Evolutionary conservation across 2,113 vertebrate genomes (phyloP).

Genomic region (Poicephalus gulielmi): DNA sequence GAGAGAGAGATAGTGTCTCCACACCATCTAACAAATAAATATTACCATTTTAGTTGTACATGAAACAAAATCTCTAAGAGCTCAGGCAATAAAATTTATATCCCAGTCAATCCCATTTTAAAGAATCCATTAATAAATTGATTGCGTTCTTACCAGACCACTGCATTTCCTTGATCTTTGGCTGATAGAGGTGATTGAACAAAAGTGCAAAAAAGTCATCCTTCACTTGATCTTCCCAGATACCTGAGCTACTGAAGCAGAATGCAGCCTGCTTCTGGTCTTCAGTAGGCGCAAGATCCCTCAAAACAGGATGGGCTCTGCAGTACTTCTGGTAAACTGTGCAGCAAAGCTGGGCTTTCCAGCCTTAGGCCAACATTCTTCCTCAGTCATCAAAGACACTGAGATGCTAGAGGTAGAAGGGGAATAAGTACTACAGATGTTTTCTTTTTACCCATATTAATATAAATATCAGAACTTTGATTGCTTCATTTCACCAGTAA

Average conservation of each 20-base stretch:
- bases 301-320: not conserved
- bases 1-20: slow-evolving; percentile 12
- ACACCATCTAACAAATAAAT: not conserved
- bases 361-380: not conserved
- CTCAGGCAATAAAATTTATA: not conserved
- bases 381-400: not conserved
- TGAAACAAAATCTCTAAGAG: not conserved
- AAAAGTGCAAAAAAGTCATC: not conserved
- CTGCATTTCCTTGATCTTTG: fast-evolving
- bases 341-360: not conserved
- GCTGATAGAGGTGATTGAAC: not conserved
- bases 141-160: not conserved
- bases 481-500: not conserved
- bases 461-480: not conserved
- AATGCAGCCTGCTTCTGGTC: not conserved
- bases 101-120: not conserved
- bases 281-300: fast-evolving
- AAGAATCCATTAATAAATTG: not conserved
- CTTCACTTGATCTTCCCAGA: not conserved
- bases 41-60: not conserved
- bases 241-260: not conserved
- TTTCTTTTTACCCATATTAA: not conserved
- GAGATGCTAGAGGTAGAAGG: not conserved
- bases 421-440: fast-evolving
- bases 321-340: not conserved